Percentiles rank a stretch among this genome's conserved stretches.
Evolutionary conservation across 2,888 invertebrate genomes (phyloP).

Genomic region (Bembecia ichneumoniformis): DNA sequence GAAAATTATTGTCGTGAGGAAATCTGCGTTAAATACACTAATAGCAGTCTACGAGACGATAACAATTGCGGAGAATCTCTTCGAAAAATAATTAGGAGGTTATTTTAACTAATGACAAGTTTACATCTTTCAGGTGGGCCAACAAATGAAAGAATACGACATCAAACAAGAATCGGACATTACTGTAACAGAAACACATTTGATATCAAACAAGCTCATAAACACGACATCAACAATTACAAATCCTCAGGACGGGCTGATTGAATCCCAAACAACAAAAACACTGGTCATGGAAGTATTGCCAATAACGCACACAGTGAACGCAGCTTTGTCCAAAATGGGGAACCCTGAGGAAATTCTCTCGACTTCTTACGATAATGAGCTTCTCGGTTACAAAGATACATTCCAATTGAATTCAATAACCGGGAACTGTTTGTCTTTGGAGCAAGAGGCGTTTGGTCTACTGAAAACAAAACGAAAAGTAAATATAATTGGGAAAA

Average conservation of each 20-base stretch:
- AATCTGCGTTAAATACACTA: no score
- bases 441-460: slow-evolving; percentile 58
- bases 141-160: slow-evolving; percentile 18
- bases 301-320: slow-evolving; percentile 25
- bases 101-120: not conserved
- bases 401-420: slow-evolving; percentile 58
- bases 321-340: slow-evolving; percentile 21
- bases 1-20: no score
- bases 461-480: slow-evolving; percentile 37
- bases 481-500: slow-evolving; percentile 11
- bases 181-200: slow-evolving; percentile 48
- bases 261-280: slow-evolving; percentile 47
- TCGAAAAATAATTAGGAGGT: not conserved
- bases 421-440: slow-evolving; percentile 47
- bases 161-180: slow-evolving; percentile 46
- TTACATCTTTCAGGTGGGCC: slow-evolving; percentile 16
- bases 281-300: slow-evolving; percentile 56
- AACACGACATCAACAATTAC: slow-evolving; percentile 52
- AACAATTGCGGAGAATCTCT: no score
- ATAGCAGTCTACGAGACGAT: no score
- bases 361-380: slow-evolving; percentile 27
- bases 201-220: slow-evolving; percentile 54
- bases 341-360: slow-evolving; percentile 51
- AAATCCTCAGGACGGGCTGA: slow-evolving; percentile 37
- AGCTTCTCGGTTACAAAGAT: slow-evolving; percentile 27